A percentile compares a stretch with the other conserved stretches of the same genome.
Evolutionary conservation across 2,888 invertebrate species (phyloP).

Genomic region (Craniophora ligustri): DNA sequence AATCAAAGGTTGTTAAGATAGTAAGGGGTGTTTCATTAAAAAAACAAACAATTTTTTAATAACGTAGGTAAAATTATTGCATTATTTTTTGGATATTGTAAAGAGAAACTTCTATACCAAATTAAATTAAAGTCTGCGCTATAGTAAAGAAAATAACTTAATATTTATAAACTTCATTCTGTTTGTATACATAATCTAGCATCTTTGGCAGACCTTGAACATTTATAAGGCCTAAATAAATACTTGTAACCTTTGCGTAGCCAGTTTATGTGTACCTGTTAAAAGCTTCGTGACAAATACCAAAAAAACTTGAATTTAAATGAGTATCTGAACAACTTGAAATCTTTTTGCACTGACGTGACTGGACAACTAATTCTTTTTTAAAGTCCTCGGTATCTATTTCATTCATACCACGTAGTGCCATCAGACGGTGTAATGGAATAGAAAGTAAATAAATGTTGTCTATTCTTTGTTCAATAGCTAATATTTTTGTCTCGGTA

Average conservation of each 20-base stretch:
- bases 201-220: too few relatives aligned
- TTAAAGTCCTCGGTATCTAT: conserved; percentile 20
- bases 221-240: background rate
- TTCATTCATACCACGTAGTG: conserved; percentile 47
- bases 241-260: background rate
- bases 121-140: too few relatives aligned
- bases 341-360: conserved; percentile 50
- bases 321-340: conserved; percentile 15
- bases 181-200: too few relatives aligned
- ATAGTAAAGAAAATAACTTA: too few relatives aligned
- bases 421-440: conserved; percentile 59
- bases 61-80: too few relatives aligned
- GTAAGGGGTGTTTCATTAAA: too few relatives aligned
- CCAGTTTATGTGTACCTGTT: conserved; percentile 5
- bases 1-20: conserved; percentile 28
- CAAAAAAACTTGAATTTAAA: conserved; percentile 9
- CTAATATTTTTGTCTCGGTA: conserved; percentile 26
- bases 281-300: conserved; percentile 14
- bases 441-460: conserved; percentile 61
- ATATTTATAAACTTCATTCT: too few relatives aligned
- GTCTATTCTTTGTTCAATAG: conserved; percentile 32
- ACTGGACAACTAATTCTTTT: conserved; percentile 45
- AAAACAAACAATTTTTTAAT: too few relatives aligned
- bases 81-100: too few relatives aligned
- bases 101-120: too few relatives aligned